Percentiles rank a stretch among this genome's conserved stretches.
Conservation (phyloP, 2,888 invertebrate species). For the Barypeithes pellucidus region DNA sequence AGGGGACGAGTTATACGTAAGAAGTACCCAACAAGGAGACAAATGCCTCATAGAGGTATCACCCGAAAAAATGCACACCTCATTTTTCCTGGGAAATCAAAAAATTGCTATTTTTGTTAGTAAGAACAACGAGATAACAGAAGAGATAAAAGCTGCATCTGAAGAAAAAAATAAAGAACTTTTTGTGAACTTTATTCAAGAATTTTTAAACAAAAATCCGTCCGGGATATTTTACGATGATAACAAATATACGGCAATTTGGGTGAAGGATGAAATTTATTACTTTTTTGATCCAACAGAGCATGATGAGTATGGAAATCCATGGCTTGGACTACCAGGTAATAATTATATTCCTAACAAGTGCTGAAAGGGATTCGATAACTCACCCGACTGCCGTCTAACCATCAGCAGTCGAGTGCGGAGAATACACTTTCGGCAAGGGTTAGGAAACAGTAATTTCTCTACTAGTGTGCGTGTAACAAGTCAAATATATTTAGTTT, state of each 20-base stretch:
- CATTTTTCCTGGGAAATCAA: constrained; percentile 61
- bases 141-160: constrained; percentile 49
- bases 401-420: too few relatives aligned
- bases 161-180: constrained; percentile 56
- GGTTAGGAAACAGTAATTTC: too few relatives aligned
- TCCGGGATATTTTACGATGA: constrained; percentile 63
- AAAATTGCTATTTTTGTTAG: constrained; percentile 63
- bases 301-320: constrained; percentile 62
- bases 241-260: constrained; percentile 63
- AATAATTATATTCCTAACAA: not conserved
- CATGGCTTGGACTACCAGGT: constrained; percentile 59
- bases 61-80: constrained; percentile 61
- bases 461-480: too few relatives aligned
- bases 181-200: constrained; percentile 53
- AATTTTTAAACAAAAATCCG: constrained; percentile 61
- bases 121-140: constrained; percentile 55
- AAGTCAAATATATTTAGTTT: too few relatives aligned
- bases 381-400: too few relatives aligned
- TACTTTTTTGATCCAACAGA: constrained; percentile 66
- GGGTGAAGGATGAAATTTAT: constrained; percentile 59
- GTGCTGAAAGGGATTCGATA: too few relatives aligned
- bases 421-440: too few relatives aligned
- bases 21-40: constrained; percentile 60
- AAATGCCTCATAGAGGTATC: constrained; percentile 58
- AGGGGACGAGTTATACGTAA: constrained; percentile 72